A percentile compares a stretch with the other conserved stretches of the same genome.
These are phyloP conservation scores for Numenius phaeopus DNA, from an alignment of 2,797 vertebrate genomes.

Conservation along the genomic window DNA sequence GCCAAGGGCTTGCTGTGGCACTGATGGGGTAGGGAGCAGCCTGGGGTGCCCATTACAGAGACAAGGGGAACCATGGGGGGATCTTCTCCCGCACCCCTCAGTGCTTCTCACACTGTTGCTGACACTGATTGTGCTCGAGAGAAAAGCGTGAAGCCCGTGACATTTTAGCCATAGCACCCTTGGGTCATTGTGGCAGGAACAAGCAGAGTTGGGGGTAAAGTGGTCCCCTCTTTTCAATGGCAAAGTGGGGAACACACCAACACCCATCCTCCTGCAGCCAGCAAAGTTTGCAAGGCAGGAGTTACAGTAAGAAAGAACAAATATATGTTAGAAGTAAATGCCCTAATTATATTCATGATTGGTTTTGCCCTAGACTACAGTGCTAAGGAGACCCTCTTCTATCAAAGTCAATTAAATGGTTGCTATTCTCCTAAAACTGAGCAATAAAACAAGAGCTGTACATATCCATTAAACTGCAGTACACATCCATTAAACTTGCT, in stretches of 20 bases:
- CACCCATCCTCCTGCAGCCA: neutral
- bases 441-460: neutral
- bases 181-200: rapidly evolving
- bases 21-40: neutral
- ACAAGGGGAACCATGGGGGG: rapidly evolving
- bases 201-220: neutral
- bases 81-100: neutral
- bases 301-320: neutral
- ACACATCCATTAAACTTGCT: neutral
- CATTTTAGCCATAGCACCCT: neutral
- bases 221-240: rapidly evolving
- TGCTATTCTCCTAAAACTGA: neutral
- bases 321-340: neutral
- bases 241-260: neutral
- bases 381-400: neutral
- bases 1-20: rapidly evolving
- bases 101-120: rapidly evolving
- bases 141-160: rapidly evolving
- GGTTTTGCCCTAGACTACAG: neutral
- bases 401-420: conserved; percentile 41
- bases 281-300: neutral
- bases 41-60: rapidly evolving
- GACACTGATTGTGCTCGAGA: rapidly evolving
- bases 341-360: conserved; percentile 32
- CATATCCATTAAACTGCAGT: conserved; percentile 39